Conservation (phyloP, 2,113 vertebrate genomes). For the Puntigrus tetrazona region DNA sequence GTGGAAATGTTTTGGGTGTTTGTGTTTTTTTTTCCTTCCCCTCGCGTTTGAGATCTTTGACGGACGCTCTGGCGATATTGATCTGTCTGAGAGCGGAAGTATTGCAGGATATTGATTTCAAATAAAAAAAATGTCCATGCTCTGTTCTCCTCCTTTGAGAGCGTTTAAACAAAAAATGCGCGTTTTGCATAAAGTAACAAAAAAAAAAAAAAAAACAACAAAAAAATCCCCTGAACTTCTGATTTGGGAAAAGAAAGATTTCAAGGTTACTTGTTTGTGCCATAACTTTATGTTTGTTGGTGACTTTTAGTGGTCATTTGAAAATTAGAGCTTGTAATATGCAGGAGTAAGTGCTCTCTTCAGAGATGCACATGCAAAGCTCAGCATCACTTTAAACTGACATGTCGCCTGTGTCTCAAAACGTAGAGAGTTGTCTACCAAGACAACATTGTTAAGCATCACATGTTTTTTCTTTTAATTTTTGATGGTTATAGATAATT, state of each 20-base stretch:
- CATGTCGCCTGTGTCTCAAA: neutral
- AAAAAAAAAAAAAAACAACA: neutral
- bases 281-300: neutral
- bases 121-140: slow-evolving; percentile 39
- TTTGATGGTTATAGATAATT: neutral
- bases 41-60: slow-evolving; percentile 53
- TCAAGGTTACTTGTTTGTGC: neutral
- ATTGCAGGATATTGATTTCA: slow-evolving; percentile 71
- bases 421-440: neutral
- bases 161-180: neutral
- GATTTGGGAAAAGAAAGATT: neutral
- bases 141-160: neutral
- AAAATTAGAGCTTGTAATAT: neutral
- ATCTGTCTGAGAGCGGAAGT: slow-evolving; percentile 70
- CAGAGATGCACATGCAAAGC: neutral
- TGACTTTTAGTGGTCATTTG: neutral
- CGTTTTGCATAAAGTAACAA: neutral
- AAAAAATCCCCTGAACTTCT: too few relatives aligned
- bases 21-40: neutral
- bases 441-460: neutral
- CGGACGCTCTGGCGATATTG: slow-evolving; percentile 69
- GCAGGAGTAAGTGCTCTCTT: neutral
- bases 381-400: slow-evolving; percentile 27
- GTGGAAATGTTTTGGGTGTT: slow-evolving; percentile 8
- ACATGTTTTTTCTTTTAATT: neutral